Conservation (phyloP, 2,797 vertebrate species). For the Enteromius viviparus region DNA sequence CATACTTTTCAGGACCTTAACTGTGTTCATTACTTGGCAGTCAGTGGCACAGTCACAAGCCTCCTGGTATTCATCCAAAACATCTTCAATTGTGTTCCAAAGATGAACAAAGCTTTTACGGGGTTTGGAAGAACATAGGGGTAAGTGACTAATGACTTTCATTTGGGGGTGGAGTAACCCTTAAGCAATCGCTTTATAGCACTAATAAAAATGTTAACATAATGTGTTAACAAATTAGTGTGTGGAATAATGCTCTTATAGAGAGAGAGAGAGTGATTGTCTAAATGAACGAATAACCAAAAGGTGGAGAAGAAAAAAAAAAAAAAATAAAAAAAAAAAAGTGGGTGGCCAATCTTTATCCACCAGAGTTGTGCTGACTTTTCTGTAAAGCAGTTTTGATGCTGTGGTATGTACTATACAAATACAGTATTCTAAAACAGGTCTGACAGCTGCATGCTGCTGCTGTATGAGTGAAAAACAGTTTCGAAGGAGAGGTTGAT, state of each 20-base stretch:
- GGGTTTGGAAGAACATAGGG: no score
- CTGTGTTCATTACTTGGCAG: no score
- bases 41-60: no score
- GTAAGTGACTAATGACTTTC: no score
- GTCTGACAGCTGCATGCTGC: neutral
- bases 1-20: no score
- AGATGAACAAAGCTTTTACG: no score
- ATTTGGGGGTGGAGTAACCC: no score
- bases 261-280: neutral
- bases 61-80: no score
- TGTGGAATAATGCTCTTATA: neutral
- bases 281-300: neutral
- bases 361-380: neutral
- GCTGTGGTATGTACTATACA: neutral
- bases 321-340: neutral
- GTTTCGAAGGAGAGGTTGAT: neutral
- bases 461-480: neutral
- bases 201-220: neutral
- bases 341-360: neutral
- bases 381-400: neutral
- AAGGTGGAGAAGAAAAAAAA: neutral
- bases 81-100: no score
- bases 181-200: neutral
- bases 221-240: neutral
- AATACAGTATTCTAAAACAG: slow-evolving; percentile 4